Conservation (phyloP, 1,140 invertebrate genomes). For the Agraylea sexmaculata region DNA sequence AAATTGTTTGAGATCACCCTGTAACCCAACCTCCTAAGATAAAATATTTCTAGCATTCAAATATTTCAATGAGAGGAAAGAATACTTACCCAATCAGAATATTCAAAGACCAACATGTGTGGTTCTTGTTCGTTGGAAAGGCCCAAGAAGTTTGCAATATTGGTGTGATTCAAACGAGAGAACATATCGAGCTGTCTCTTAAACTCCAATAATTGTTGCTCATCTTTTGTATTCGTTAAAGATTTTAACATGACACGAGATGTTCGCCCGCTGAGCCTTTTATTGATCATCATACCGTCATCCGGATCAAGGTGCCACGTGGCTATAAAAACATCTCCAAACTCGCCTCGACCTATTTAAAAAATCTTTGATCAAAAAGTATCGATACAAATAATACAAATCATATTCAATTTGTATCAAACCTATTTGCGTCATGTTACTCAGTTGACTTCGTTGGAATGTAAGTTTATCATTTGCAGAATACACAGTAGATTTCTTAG, state of each 20-base stretch:
- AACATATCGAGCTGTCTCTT: slow-evolving; percentile 79
- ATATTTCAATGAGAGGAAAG: slow-evolving; percentile 7
- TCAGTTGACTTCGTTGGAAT: no score
- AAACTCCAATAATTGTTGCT: slow-evolving; percentile 67
- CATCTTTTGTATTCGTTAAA: slow-evolving; percentile 63
- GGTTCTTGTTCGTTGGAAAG: slow-evolving; percentile 75
- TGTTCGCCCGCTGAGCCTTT: slow-evolving; percentile 41
- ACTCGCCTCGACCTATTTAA: slow-evolving; percentile 66
- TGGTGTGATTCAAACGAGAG: slow-evolving; percentile 64
- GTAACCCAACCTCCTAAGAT: slow-evolving; percentile 20
- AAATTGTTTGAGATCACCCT: slow-evolving; percentile 91
- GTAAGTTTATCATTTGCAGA: no score
- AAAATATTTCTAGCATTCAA: slow-evolving; percentile 13
- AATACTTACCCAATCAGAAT: slow-evolving; percentile 76
- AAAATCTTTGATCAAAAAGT: no score
- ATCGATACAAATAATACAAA: no score
- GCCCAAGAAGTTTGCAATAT: slow-evolving; percentile 66
- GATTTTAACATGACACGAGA: slow-evolving; percentile 57
- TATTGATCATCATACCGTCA: slow-evolving; percentile 23
- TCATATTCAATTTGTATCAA: no score
- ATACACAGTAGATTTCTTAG: no score
- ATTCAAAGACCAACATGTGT: slow-evolving; percentile 80
- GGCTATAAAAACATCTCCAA: slow-evolving; percentile 78
- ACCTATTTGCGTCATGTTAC: no score
- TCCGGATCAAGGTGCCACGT: slow-evolving; percentile 44